Evolutionary conservation across 2,797 vertebrate species (phyloP), one percentile per base, ranked within the genome.

Genomic region (Lates japonicus): DNA sequence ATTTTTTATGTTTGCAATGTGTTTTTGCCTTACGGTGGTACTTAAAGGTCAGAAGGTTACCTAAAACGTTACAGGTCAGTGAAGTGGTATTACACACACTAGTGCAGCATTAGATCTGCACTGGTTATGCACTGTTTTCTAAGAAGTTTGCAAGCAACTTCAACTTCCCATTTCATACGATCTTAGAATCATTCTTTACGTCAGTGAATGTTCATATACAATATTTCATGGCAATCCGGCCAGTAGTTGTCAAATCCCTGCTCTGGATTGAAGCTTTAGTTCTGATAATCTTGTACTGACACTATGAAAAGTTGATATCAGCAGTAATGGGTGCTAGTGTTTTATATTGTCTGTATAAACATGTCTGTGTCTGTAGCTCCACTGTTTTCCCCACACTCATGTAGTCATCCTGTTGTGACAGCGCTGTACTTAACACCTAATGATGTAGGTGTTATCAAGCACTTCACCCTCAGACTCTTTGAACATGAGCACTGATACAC

Each of bases 341-440:
- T 29, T 29, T 62, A 17, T 62, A 63, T 31, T 14, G 41, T 64
- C n/a, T 51, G 41, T 42, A 51, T 52, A 42, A 19, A 69, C 14
- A 25, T 54, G 5, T 59, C 19, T 61, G 22, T 35, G 2, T 54
- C n/a, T 51, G 3, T 61, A 76, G 44, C 37, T 76, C 42, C 25
- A 62, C 25, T 13, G 12, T n/a, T 55, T 71, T 66, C 17, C 29
- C 37, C n/a, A 13, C 39, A 39, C 35, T 39, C n/a, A 11, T 37
- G 54, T 33, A 59, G 31, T 20, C 49, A n/a, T 44, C 5, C 51
- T 52, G 54, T 52, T 42, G 65, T 67, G 55, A 70, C 78, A 68
- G 46, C 29, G 55, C 72, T 66, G 59, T 41, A 44, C 22, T 44
- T 46, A 80, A 66, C 87, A 80, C 78, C 48, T 80, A 57, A 82